phyloP scores from a whole-genome alignment of 2,113 vertebrate species.

The Sigmodon hispidus region DNA sequence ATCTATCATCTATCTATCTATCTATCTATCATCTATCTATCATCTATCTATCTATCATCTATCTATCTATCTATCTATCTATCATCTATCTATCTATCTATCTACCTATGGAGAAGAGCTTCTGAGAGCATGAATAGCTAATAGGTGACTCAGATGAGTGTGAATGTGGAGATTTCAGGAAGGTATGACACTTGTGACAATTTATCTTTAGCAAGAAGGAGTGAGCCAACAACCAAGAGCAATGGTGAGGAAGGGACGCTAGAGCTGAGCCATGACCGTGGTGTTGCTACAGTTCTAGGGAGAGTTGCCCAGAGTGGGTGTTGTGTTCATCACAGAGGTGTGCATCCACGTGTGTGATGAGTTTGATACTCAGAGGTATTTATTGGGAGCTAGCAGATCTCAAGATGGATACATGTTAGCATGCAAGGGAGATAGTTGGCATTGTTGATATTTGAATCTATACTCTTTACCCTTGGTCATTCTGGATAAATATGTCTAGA shows the following conservation, averaged over 20 bases:
- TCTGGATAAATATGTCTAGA: conserved; percentile 1
- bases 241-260: not conserved
- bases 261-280: not conserved
- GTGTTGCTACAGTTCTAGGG: not conserved
- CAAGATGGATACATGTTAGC: not conserved
- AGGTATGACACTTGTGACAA: not conserved
- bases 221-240: not conserved
- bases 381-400: not conserved
- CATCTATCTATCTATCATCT: too few species aligned
- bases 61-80: too few species aligned
- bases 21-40: too few species aligned
- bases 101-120: not conserved
- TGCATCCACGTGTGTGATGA: not conserved
- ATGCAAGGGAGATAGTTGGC: not conserved
- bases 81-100: too few species aligned
- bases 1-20: too few species aligned
- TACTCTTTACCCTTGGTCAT: not conserved
- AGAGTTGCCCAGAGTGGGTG: not conserved
- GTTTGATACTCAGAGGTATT: not conserved
- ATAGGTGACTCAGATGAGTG: not conserved
- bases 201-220: not conserved
- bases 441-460: not conserved
- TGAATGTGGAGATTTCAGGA: not conserved
- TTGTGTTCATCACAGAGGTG: not conserved
- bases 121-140: not conserved